Base-by-base conservation (phyloP, 2,888 invertebrate genomes). In the Chrysolina americana region DNA sequence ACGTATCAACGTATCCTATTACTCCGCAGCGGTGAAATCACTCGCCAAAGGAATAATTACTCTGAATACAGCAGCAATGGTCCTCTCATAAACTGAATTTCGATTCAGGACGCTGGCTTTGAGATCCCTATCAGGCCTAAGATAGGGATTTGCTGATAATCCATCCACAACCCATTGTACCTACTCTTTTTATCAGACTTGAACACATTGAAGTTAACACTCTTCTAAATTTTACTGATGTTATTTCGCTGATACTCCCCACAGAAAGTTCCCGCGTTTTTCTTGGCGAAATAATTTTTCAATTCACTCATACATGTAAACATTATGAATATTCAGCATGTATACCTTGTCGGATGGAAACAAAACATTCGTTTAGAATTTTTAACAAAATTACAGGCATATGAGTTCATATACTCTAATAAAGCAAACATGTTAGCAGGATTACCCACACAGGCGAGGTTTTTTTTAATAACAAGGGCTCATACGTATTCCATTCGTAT, bases 381-480 rank as follows among this genome's bases (percentile, higher is more conserved):
- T n/a, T 28, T 5, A 59, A 59, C 36, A 11, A 10, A 28, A 36
- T 59, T 59, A 59, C 59, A n/a, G 15, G 59, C 59, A 36, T n/a
- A 59, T 59, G 59, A 28, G 28, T 59, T 59, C 23, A 59, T 23
- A 59, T 59, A 28, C 59, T 36, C n/a, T 59, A 28, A 59, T 59
- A 36, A 59, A 59, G 36, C 59, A 23, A 59, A 59, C 59, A 28
- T 36, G 59, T 59, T 53, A 36, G 59, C n/a, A 28, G 28, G 28
- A 59, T 59, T 59, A 23, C 28, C 28, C 59, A 59, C 36, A n/a
- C 36, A 10, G 9, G 59, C 59, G 21, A 23, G 36, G 59, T 1
- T 28, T 59, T 59, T n/a, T 36, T 17, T n/a, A n/a, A 23, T 36
- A 28, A n/a, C 28, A 28, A 13, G 19, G 13, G 19, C n/a, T 23